phyloP scores from a whole-genome alignment of 92 coral and sea anemone genomes.

The Porites rus region DNA sequence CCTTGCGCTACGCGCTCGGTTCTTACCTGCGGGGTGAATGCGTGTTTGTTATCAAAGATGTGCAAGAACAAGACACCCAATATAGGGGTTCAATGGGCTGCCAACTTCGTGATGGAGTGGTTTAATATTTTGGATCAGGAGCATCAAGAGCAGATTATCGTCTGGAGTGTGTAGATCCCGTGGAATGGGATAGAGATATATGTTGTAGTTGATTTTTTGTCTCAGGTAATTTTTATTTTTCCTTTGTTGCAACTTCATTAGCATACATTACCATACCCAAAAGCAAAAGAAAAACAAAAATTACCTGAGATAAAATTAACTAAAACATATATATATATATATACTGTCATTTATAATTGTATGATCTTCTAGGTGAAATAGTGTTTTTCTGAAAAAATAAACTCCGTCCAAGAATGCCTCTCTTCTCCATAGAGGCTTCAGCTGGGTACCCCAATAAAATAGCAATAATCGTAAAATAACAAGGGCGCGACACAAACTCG shows the following conservation, averaged over 20 bases:
- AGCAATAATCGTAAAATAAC: too few relatives aligned
- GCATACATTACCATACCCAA: too few relatives aligned
- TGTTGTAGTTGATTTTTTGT: too few relatives aligned
- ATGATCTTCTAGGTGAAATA: not conserved
- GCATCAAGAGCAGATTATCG: not conserved
- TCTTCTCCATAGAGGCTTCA: not conserved
- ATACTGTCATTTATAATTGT: not conserved
- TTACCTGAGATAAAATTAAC: too few relatives aligned
- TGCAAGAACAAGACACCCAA: not conserved
- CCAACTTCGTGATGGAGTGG: too few relatives aligned
- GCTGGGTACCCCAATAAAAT: not conserved
- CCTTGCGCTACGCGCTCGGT: too few relatives aligned
- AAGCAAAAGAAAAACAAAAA: too few relatives aligned
- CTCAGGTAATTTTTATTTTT: too few relatives aligned
- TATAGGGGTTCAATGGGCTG: not conserved
- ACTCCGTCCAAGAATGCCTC: not conserved
- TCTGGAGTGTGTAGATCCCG: not conserved
- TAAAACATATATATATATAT: too few relatives aligned
- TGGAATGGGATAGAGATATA: not conserved
- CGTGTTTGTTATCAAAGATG: not conserved
- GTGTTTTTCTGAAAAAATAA: not conserved
- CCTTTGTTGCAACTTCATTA: too few relatives aligned
- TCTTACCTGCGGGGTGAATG: not conserved
- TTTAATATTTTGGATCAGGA: not conserved
- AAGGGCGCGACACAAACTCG: too few relatives aligned